Base-by-base conservation (phyloP, 1,140 invertebrate genomes). In the Drosophila mauritiana region DNA sequence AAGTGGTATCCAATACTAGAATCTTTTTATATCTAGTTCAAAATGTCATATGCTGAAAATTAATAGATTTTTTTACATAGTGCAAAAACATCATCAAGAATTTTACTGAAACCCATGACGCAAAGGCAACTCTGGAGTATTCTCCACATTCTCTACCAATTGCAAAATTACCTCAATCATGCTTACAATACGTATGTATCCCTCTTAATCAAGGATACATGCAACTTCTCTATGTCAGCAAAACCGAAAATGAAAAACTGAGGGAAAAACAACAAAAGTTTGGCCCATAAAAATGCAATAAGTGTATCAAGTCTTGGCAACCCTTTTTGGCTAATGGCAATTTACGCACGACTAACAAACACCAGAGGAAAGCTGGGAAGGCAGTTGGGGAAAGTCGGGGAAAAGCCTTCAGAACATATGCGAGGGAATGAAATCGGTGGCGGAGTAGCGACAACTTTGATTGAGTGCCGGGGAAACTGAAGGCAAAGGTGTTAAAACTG, bases 291-390 rank as follows among this genome's bases (percentile, higher is more conserved):
- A 86, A 86, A 86, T 86, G 83, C 83, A 86, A 82, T 86, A 82
- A 88, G 82, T 86, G 77, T 83, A 84, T 67, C 72, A 62, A 58
- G 65, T 76, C 62, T 56, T 68, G 61, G 72, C 58, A 57, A 63
- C 77, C 74, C 70, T 58, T 88, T 78, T 88, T 76, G 73, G 75
- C 83, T 83, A 86, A 88, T 88, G 83, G 82, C 83, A 86, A 82
- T 86, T 88, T 69, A 88, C 82, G 83, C 82, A 88, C 82, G 82
- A 88, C 75, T 86, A 79, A 65, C 80, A 83, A 83, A 73, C 80
- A 62, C 79, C 73, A 82, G 61, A 59, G 55, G 27, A 36, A 40
- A 61, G 36, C 61, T 25, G 61, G 12, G 61, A 57, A 48, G 17
- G 13, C 3, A 10, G 22, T n/a, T 13, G 40, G 49, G 46, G 17